A percentile compares a stretch with the other conserved stretches of the same genome.
phyloP scores from a whole-genome alignment of 2,888 invertebrate genomes.

The Volucella bombylans region DNA sequence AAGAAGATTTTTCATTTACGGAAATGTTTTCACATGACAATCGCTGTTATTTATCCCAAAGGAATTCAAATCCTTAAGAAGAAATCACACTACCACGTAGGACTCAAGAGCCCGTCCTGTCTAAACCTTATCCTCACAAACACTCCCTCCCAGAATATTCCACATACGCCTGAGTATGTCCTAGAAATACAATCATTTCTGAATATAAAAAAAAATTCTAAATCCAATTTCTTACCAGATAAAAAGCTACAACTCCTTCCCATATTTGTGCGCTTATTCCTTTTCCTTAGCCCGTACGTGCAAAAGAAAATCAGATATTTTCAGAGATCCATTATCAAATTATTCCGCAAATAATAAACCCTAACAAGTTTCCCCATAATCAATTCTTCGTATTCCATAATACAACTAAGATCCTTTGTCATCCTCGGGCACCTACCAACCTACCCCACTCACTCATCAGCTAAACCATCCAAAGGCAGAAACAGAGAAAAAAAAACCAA shows the following conservation, averaged over 20 bases:
- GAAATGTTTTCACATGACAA: too few relatives aligned
- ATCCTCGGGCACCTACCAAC: neutral
- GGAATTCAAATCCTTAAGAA: too few relatives aligned
- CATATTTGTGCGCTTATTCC: neutral
- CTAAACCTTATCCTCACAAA: too few relatives aligned
- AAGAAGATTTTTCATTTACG: too few relatives aligned
- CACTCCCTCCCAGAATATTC: neutral
- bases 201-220: neutral
- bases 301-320: slow-evolving; percentile 31
- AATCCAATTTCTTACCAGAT: neutral
- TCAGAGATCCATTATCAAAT: slow-evolving; percentile 55
- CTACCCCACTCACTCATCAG: too few relatives aligned
- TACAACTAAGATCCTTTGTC: slow-evolving; percentile 4
- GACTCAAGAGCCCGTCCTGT: too few relatives aligned
- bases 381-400: slow-evolving; percentile 38
- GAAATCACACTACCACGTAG: too few relatives aligned
- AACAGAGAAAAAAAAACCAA: neutral
- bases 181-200: neutral
- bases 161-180: slow-evolving; percentile 27
- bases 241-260: neutral
- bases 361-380: slow-evolving; percentile 53
- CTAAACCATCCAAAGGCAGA: too few relatives aligned
- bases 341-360: slow-evolving; percentile 44
- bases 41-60: too few relatives aligned
- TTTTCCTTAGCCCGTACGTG: too few relatives aligned